A percentile compares a stretch with the other conserved stretches of the same genome.
Conservation (phyloP, 2,888 invertebrate species). For the Blastobasis adustella region DNA sequence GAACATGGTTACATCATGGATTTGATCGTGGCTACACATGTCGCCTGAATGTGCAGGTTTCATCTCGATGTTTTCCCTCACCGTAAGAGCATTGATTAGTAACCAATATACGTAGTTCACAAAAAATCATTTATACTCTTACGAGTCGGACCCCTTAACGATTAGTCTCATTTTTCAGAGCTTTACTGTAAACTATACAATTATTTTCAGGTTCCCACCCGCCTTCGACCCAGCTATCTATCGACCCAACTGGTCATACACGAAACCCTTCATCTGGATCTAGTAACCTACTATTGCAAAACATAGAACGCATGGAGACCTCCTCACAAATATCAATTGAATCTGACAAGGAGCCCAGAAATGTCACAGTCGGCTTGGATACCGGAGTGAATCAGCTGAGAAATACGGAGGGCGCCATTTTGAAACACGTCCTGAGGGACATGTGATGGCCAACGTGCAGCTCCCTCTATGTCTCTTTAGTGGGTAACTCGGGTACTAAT, state of each 20-base stretch:
- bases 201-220: slow-evolving; percentile 40
- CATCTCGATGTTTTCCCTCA: no score
- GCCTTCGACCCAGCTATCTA: background rate
- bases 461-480: no score
- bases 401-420: slow-evolving; percentile 62
- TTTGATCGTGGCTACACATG: no score
- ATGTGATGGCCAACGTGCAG: slow-evolving; percentile 20
- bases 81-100: no score
- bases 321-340: slow-evolving; percentile 45
- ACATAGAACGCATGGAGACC: slow-evolving; percentile 46
- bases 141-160: no score
- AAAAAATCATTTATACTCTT: no score
- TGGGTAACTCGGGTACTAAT: no score
- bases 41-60: no score
- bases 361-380: slow-evolving; percentile 31
- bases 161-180: no score
- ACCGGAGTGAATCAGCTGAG: slow-evolving; percentile 62
- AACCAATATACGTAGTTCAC: no score
- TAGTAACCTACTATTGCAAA: slow-evolving; percentile 57
- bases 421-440: slow-evolving; percentile 64
- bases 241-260: slow-evolving; percentile 29
- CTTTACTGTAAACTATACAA: no score
- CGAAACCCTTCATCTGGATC: slow-evolving; percentile 57
- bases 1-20: no score
- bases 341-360: slow-evolving; percentile 28